Conservation (phyloP, 37 sponge, comb jelly and placozoan species). For the Beroe ovata region DNA sequence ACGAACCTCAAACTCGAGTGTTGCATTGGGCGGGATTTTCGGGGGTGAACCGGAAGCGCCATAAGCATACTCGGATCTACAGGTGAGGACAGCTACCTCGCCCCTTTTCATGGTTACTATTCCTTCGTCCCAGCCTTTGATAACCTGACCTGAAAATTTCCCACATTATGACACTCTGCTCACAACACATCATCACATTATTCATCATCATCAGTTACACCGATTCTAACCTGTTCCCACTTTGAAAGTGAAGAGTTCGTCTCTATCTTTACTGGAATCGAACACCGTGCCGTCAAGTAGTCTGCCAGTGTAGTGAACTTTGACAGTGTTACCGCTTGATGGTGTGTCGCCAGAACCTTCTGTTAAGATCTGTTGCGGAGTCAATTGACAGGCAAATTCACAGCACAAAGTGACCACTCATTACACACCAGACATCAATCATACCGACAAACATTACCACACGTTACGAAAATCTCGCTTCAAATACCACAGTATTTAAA, state of each 20-base stretch:
- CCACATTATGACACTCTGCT: neutral
- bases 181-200: too few species aligned
- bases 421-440: too few species aligned
- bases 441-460: too few species aligned
- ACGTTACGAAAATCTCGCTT: too few species aligned
- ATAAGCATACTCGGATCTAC: slow-evolving; percentile 89
- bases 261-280: slow-evolving; percentile 86
- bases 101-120: slow-evolving; percentile 88
- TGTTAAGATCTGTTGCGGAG: slow-evolving; percentile 74
- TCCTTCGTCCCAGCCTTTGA: slow-evolving; percentile 97
- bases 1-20: slow-evolving; percentile 92
- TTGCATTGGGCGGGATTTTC: slow-evolving; percentile 87
- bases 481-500: too few species aligned
- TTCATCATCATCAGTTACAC: too few species aligned
- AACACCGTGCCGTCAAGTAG: slow-evolving; percentile 87
- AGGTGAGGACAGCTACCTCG: slow-evolving; percentile 85
- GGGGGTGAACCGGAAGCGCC: slow-evolving; percentile 85
- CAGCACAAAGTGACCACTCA: too few species aligned
- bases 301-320: slow-evolving; percentile 91
- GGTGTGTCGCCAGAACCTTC: slow-evolving; percentile 77
- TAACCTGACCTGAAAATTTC: slow-evolving; percentile 74
- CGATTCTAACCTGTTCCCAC: slow-evolving; percentile 76
- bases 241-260: slow-evolving; percentile 81
- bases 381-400: too few species aligned
- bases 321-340: slow-evolving; percentile 75